Conservation (phyloP, 2,888 invertebrate species). For the Cinara cedri region DNA sequence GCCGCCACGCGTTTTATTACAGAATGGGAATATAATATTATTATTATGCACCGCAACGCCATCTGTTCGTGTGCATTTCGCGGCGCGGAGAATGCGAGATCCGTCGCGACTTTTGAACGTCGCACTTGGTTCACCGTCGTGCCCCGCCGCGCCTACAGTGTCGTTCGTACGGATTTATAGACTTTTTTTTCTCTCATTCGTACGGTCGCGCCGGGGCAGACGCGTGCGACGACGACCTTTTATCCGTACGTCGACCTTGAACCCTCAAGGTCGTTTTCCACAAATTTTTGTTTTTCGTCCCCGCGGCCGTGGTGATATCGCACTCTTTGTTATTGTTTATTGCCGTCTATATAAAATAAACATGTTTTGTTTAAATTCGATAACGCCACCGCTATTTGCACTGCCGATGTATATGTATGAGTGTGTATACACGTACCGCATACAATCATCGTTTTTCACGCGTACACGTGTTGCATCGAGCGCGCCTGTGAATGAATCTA, state of each 20-base stretch:
- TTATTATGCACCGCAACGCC: conserved; percentile 38
- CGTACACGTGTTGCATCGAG: not conserved
- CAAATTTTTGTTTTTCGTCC: conserved; percentile 14
- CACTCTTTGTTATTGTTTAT: not conserved
- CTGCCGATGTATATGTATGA: too few relatives aligned
- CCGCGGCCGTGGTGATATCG: not conserved
- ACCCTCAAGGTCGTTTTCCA: conserved; percentile 47
- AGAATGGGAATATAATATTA: conserved; percentile 25
- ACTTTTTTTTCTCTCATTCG: not conserved
- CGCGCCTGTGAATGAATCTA: not conserved
- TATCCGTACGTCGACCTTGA: conserved; percentile 38
- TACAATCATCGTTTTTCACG: not conserved
- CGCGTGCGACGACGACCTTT: conserved; percentile 35
- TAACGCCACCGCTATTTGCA: not conserved
- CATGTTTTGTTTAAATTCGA: not conserved
- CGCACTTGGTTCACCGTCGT: too few relatives aligned
- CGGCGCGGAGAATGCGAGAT: not conserved
- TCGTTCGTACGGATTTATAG: not conserved
- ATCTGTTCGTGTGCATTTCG: conserved; percentile 26
- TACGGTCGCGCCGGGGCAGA: not conserved
- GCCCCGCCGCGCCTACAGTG: not conserved
- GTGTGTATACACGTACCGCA: too few relatives aligned
- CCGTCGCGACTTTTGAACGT: not conserved
- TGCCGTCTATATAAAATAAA: not conserved
- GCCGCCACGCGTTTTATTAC: conserved; percentile 10